Percentiles rank a stretch among this genome's conserved stretches.
Conservation (phyloP, 2,888 invertebrate genomes). For the Drosophila austrosaltans region DNA sequence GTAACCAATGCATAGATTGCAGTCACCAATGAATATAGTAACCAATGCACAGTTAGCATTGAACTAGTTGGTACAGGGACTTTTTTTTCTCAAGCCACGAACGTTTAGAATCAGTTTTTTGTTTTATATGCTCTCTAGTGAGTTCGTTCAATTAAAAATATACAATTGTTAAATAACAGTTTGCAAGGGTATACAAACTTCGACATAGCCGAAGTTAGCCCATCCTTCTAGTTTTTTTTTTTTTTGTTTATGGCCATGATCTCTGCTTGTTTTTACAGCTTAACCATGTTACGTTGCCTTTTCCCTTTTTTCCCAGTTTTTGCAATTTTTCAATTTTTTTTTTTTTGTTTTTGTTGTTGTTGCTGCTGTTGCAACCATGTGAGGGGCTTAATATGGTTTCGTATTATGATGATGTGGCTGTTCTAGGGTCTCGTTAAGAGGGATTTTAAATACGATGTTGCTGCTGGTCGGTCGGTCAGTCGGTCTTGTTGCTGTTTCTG, state of each 20-base stretch:
- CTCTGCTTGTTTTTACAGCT: constrained; percentile 54
- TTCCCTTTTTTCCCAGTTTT: constrained; percentile 7
- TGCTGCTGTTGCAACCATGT: constrained; percentile 3
- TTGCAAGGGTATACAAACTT: too few species aligned
- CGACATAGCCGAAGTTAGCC: too few species aligned
- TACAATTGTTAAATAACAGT: too few species aligned
- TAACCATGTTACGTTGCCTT: constrained; percentile 41
- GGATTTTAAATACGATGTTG: constrained; percentile 36
- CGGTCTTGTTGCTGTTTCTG: neutral
- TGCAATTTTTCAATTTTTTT: neutral
- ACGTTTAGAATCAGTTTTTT: too few species aligned
- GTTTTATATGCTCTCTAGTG: too few species aligned
- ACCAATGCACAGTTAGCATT: too few species aligned
- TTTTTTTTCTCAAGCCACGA: too few species aligned
- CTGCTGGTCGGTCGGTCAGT: neutral
- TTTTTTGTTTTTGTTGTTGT: constrained; percentile 12
- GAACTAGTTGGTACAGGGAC: too few species aligned
- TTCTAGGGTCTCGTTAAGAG: constrained; percentile 34
- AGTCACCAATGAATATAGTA: too few species aligned
- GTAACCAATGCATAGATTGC: too few species aligned
- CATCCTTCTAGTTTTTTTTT: neutral
- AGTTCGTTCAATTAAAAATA: too few species aligned
- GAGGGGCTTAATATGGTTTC: constrained; percentile 36
- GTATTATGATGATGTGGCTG: constrained; percentile 48
- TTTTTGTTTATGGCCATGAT: constrained; percentile 33